These are phyloP conservation scores for Zonitis immaculata DNA, from an alignment of 2,888 invertebrate species.

Conservation along the genomic window DNA sequence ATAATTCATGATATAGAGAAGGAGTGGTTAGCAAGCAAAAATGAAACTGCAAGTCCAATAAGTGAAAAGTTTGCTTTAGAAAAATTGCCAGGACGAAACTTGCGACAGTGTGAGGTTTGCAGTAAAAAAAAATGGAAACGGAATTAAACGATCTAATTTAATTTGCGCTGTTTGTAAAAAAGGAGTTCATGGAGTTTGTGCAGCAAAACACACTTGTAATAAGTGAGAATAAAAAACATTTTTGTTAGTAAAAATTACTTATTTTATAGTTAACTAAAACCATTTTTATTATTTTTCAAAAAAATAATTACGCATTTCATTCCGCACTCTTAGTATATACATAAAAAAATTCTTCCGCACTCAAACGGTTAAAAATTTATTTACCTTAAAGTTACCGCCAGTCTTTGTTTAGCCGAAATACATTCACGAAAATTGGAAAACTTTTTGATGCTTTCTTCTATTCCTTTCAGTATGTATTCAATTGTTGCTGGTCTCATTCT, in stretches of 20 bases:
- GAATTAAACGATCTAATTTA: too few relatives aligned
- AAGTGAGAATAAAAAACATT: background rate
- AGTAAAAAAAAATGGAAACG: background rate
- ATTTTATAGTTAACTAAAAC: background rate
- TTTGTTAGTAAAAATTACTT: background rate
- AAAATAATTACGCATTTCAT: background rate
- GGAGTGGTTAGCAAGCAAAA: too few relatives aligned
- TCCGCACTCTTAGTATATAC: background rate
- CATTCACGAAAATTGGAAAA: too few relatives aligned
- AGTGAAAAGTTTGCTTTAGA: background rate
- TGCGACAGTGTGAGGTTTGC: background rate
- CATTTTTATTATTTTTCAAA: background rate
- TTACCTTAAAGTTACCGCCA: too few relatives aligned
- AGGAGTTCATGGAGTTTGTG: background rate
- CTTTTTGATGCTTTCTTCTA: too few relatives aligned
- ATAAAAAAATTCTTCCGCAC: background rate
- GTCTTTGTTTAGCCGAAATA: too few relatives aligned
- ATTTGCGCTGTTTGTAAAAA: background rate
- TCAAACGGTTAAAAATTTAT: background rate
- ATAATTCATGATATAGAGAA: background rate
- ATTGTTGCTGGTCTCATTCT: too few relatives aligned
- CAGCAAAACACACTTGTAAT: background rate
- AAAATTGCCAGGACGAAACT: background rate
- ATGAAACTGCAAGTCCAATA: background rate
- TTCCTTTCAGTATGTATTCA: too few relatives aligned